Evolutionary conservation across 2,888 invertebrate genomes (phyloP).

Genomic region (Trissolcus brochymenae): DNA sequence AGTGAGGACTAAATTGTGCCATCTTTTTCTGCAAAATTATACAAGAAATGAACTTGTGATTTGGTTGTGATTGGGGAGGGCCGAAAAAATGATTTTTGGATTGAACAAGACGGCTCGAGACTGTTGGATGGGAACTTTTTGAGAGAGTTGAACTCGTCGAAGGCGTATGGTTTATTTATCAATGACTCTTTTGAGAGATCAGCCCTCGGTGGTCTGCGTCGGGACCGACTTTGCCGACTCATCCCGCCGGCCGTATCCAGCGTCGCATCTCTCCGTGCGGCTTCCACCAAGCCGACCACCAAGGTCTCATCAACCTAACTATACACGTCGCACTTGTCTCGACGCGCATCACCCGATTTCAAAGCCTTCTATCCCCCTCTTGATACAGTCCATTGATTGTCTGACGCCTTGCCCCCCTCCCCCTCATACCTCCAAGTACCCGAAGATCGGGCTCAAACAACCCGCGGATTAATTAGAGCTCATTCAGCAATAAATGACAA

Average conservation of each 20-base stretch:
- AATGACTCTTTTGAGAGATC: conserved; percentile 34
- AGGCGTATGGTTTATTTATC: conserved; percentile 22
- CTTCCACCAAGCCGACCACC: conserved; percentile 13
- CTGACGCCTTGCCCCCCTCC: conserved; percentile 20
- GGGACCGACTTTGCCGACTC: conserved; percentile 38
- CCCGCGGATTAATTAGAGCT: conserved; percentile 23
- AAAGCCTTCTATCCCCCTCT: neutral
- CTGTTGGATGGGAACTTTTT: too few relatives aligned
- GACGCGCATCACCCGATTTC: conserved; percentile 23
- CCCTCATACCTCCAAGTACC: neutral
- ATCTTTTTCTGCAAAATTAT: too few relatives aligned
- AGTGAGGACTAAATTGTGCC: neutral
- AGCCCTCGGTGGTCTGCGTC: conserved; percentile 32
- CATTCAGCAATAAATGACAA: neutral
- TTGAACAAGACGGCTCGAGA: too few relatives aligned
- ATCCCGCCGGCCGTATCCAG: conserved; percentile 39
- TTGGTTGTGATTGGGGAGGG: too few relatives aligned
- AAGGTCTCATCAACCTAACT: conserved; percentile 42
- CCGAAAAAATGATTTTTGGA: neutral
- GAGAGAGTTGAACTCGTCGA: neutral
- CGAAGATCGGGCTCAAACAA: neutral
- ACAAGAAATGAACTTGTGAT: too few relatives aligned
- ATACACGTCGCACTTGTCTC: conserved; percentile 40
- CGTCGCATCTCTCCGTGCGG: conserved; percentile 31
- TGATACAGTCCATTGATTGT: conserved; percentile 22